Percentiles rank a stretch among this genome's conserved stretches.
These are phyloP conservation scores for Bothrops jararaca DNA, from an alignment of 2,113 vertebrate genomes.

Conservation along the genomic window DNA sequence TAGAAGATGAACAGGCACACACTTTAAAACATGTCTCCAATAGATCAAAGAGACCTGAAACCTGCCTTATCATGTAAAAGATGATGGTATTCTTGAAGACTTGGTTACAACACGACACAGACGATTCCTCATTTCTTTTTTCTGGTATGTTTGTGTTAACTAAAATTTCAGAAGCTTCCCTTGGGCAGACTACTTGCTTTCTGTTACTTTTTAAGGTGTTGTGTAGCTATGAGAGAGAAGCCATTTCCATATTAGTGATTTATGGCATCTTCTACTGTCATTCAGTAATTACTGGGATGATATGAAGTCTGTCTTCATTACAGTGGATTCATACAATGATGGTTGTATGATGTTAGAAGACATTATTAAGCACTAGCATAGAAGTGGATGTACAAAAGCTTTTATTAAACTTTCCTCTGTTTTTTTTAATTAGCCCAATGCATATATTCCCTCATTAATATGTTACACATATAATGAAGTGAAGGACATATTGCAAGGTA, in stretches of 20 bases:
- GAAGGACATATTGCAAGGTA: background rate
- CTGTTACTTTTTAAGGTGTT: background rate
- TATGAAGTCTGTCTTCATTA: background rate
- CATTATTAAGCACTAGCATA: background rate
- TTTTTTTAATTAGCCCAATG: background rate
- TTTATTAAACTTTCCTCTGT: background rate
- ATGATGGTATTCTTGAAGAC: slow-evolving; percentile 41
- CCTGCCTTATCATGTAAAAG: slow-evolving; percentile 47
- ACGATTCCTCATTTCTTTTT: slow-evolving; percentile 34
- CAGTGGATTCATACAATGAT: background rate
- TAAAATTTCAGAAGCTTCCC: background rate
- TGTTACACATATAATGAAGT: background rate
- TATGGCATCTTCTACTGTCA: background rate
- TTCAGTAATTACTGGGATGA: background rate
- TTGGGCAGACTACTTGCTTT: slow-evolving; percentile 7
- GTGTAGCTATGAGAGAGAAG: background rate
- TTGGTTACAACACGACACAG: slow-evolving; percentile 39
- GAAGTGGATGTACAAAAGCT: background rate
- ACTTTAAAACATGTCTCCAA: slow-evolving; percentile 59
- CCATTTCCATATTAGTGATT: background rate
- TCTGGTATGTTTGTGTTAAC: slow-evolving; percentile 17
- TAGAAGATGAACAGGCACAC: slow-evolving; percentile 50
- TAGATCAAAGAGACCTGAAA: slow-evolving; percentile 66
- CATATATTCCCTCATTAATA: background rate
- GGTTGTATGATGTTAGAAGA: background rate